Evolutionary conservation across 35 echinoderm and acorn worm species (phyloP).

Genomic region (Patiria miniata): DNA sequence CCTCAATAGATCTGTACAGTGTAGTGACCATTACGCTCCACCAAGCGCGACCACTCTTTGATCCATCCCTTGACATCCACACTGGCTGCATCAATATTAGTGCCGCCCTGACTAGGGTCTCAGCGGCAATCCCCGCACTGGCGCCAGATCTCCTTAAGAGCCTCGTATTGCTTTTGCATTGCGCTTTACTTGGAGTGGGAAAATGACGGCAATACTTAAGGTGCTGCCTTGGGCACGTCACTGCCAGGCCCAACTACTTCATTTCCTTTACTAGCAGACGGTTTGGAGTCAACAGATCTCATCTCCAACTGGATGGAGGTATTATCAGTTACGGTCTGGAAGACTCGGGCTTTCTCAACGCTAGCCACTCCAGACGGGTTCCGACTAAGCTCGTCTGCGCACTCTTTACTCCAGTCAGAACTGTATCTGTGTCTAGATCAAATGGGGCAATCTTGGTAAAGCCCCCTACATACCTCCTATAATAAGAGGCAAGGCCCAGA

Average conservation of each 20-base stretch:
- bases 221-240: too few relatives aligned
- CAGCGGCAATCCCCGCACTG: neutral
- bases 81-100: too few relatives aligned
- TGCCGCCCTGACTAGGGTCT: neutral
- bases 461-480: slow-evolving; percentile 54
- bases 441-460: slow-evolving; percentile 74
- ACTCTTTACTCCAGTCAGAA: slow-evolving; percentile 42
- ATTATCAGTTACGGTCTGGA: neutral
- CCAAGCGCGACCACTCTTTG: neutral
- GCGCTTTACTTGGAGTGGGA: neutral
- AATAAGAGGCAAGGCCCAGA: slow-evolving; percentile 65
- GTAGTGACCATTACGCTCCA: neutral
- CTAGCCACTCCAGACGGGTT: neutral
- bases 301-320: neutral
- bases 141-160: neutral
- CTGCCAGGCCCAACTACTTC: too few relatives aligned
- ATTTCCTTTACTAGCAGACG: neutral
- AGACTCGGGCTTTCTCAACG: neutral
- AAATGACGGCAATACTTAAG: neutral
- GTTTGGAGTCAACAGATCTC: neutral
- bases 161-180: neutral
- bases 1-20: neutral
- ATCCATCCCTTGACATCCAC: neutral
- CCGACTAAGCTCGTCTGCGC: slow-evolving; percentile 63
- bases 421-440: slow-evolving; percentile 55